Percentiles rank a stretch among this genome's conserved stretches.
These are phyloP conservation scores for Rhyacophila brunnea DNA, from an alignment of 1,140 invertebrate species.

Conservation along the genomic window DNA sequence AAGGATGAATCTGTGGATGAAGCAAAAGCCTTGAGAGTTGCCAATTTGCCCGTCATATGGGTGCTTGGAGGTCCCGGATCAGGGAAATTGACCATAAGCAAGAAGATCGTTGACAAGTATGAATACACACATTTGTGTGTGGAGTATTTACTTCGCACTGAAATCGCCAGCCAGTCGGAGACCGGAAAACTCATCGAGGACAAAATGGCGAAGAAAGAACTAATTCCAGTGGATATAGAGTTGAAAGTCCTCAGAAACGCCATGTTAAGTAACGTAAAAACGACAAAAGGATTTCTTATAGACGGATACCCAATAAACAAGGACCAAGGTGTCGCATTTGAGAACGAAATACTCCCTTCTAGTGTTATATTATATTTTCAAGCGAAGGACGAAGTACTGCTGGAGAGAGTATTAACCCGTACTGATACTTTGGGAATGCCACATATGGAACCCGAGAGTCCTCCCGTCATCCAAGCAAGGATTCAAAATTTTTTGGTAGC, in stretches of 20 bases:
- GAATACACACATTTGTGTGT: conserved; percentile 39
- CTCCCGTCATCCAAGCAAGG: too few relatives aligned
- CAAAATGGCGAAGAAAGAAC: conserved; percentile 42
- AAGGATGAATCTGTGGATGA: too few relatives aligned
- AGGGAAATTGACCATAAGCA: conserved; percentile 48
- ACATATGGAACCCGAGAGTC: too few relatives aligned
- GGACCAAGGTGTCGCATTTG: conserved; percentile 47
- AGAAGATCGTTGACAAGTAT: conserved; percentile 50
- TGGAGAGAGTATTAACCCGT: background rate
- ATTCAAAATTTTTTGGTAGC: too few relatives aligned
- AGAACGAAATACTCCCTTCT: conserved; percentile 48
- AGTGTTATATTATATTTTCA: conserved; percentile 50
- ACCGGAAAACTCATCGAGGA: conserved; percentile 44
- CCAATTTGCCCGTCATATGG: conserved; percentile 48
- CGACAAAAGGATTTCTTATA: conserved; percentile 47
- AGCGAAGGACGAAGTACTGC: conserved; percentile 45
- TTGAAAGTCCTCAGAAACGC: conserved; percentile 45
- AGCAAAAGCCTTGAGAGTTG: conserved; percentile 42
- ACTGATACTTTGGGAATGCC: background rate
- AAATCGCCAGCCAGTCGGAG: conserved; percentile 1
- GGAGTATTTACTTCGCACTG: conserved; percentile 29
- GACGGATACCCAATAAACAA: conserved; percentile 50
- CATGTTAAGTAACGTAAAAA: conserved; percentile 45
- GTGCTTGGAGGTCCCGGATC: conserved; percentile 51
- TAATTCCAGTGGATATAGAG: conserved; percentile 46